Evolutionary conservation across 1,140 invertebrate genomes (phyloP).

Genomic region (Leptinotarsa defecta): DNA sequence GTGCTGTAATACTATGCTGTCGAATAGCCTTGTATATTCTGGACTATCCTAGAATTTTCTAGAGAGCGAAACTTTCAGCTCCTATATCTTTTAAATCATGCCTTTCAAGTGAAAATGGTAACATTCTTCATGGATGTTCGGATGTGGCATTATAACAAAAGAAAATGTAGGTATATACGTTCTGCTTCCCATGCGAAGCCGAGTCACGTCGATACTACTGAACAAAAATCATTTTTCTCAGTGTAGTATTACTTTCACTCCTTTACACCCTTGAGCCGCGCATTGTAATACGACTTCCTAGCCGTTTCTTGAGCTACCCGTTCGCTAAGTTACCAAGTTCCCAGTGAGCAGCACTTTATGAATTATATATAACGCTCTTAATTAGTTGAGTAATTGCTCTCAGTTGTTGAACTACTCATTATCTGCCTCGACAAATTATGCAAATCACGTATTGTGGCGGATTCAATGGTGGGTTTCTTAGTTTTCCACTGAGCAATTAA

Average conservation of each 20-base stretch:
- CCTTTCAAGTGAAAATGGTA: too few relatives aligned
- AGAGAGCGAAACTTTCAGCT: too few relatives aligned
- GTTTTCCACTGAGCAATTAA: not conserved
- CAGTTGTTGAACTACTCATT: slow-evolving; percentile 36
- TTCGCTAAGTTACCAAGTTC: slow-evolving; percentile 19
- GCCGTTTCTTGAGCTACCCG: slow-evolving; percentile 17
- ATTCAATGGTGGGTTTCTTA: not conserved
- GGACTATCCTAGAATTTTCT: too few relatives aligned
- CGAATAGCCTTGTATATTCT: too few relatives aligned
- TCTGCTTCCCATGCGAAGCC: too few relatives aligned
- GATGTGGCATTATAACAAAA: too few relatives aligned
- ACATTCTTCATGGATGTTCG: too few relatives aligned
- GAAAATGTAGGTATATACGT: too few relatives aligned
- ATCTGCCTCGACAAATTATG: slow-evolving; percentile 37
- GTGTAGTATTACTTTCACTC: slow-evolving; percentile 4
- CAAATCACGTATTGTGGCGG: slow-evolving; percentile 21
- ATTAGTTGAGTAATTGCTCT: slow-evolving; percentile 39
- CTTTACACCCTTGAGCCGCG: slow-evolving; percentile 9
- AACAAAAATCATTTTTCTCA: not conserved
- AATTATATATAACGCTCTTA: slow-evolving; percentile 36
- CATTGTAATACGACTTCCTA: slow-evolving; percentile 7
- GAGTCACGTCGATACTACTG: too few relatives aligned
- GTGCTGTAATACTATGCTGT: too few relatives aligned
- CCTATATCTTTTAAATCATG: too few relatives aligned
- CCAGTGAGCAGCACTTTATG: slow-evolving; percentile 29